Base-by-base conservation (phyloP, 2,888 invertebrate genomes). In the Drosophila affinis region DNA sequence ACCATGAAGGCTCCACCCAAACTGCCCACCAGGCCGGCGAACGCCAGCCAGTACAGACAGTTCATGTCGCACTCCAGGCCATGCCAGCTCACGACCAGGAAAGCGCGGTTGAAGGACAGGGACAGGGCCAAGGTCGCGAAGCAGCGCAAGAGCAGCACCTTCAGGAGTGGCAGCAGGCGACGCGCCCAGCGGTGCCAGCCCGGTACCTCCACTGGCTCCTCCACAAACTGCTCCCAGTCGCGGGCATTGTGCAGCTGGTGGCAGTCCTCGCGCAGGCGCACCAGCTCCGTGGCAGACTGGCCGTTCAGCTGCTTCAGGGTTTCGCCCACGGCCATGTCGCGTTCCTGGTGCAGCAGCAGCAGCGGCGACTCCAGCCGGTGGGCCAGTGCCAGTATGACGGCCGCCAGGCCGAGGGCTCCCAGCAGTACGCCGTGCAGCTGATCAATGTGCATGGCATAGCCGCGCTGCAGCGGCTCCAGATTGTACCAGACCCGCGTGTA, bases 41-140 rank as follows among this genome's bases (percentile, higher is more conserved):
- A 74, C n/a, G 87, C 80, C 72, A 91, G 62, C 63, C 79, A 79
- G 52, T 90, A 89, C 4, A 91, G 63, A 47, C 90, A 90, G 58
- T 89, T 90, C 76, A 86, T 79, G 57, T 89, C 86, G 51, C 89
- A 89, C 55, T 82, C 78, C 18, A 88, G 86, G 1, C 90, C 87
- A 53, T 82, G 69, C 81, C 83, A 86, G 72, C 90, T 91, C 39
- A 89, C 73, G 29, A 85, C 74, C 27, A 90, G 72, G 48, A 86
- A 91, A 0, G 90, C 87, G 1, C 90, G 89, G 69, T 91, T 91
- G 51, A 88, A 90, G 1, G 91, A 90, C 67, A 90, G 32, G 1
- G 91, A 89, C 18, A 91, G 65, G 3, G 87, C 81, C 62, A 91
- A 32, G 0, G 84, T 72, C 4, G 86, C 87, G 46, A 91, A 88